These are phyloP conservation scores for Zeus faber DNA, from an alignment of 2,113 vertebrate genomes.

Conservation along the genomic window DNA sequence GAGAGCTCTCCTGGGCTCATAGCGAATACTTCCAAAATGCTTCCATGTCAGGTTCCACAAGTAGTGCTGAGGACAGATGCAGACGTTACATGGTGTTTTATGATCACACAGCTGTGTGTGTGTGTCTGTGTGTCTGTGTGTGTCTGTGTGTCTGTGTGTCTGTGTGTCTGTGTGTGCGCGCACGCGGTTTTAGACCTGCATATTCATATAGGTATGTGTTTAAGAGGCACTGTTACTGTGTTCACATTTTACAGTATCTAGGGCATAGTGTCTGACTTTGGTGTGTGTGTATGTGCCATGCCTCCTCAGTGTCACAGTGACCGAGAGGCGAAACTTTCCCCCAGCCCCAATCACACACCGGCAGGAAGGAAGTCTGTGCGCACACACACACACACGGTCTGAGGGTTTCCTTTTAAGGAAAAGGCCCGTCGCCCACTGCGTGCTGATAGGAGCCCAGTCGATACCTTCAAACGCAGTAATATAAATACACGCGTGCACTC, in stretches of 20 bases:
- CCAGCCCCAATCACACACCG: too few species aligned
- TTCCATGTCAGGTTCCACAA: too few species aligned
- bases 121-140: not conserved
- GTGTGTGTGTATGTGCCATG: slow-evolving; percentile 5
- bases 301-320: not conserved
- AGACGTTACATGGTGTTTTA: too few species aligned
- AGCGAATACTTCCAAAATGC: too few species aligned
- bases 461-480: slow-evolving; percentile 34
- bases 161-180: not conserved
- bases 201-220: not conserved
- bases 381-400: slow-evolving; percentile 14
- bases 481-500: slow-evolving; percentile 29
- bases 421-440: slow-evolving; percentile 29
- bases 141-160: too few species aligned
- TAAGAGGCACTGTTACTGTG: not conserved
- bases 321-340: too few species aligned
- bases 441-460: slow-evolving; percentile 43
- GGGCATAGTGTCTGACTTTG: slow-evolving; percentile 29
- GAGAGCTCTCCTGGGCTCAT: too few species aligned
- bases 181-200: not conserved
- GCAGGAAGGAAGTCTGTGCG: slow-evolving; percentile 73
- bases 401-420: slow-evolving; percentile 69
- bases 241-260: slow-evolving; percentile 23
- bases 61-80: too few species aligned
- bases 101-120: too few species aligned